Percentiles rank a stretch among this genome's conserved stretches.
These are phyloP conservation scores for Thripadectes ignobilis DNA, from an alignment of 2,797 vertebrate genomes.

Conservation along the genomic window DNA sequence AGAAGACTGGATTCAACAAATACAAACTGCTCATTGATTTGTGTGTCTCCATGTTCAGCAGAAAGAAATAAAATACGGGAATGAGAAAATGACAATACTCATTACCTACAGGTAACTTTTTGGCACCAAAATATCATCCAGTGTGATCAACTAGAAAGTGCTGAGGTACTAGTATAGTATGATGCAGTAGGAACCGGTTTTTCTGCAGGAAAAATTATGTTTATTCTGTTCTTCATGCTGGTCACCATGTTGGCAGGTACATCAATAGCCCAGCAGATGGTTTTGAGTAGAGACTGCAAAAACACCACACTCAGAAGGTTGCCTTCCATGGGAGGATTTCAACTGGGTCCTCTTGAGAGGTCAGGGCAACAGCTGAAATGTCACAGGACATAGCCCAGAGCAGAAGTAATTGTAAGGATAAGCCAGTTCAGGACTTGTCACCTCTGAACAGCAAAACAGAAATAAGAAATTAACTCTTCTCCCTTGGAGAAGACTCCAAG, in stretches of 20 bases:
- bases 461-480: background rate
- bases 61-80: background rate
- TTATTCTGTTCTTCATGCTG: background rate
- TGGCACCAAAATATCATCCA: background rate
- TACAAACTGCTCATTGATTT: constrained; percentile 8
- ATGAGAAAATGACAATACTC: background rate
- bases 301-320: background rate
- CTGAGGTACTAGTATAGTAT: background rate
- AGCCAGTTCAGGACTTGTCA: background rate
- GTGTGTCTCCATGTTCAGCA: background rate
- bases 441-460: background rate
- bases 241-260: background rate
- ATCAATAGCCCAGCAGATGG: background rate
- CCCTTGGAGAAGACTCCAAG: background rate
- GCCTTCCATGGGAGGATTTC: background rate
- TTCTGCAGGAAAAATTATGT: background rate
- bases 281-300: background rate
- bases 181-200: background rate
- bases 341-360: background rate
- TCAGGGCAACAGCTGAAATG: background rate
- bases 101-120: background rate
- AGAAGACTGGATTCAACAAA: background rate
- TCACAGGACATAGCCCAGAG: background rate
- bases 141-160: background rate
- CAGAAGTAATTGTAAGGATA: background rate